Evolutionary conservation across 1,140 invertebrate species (phyloP).

Genomic region (Tetramorium alpestre): DNA sequence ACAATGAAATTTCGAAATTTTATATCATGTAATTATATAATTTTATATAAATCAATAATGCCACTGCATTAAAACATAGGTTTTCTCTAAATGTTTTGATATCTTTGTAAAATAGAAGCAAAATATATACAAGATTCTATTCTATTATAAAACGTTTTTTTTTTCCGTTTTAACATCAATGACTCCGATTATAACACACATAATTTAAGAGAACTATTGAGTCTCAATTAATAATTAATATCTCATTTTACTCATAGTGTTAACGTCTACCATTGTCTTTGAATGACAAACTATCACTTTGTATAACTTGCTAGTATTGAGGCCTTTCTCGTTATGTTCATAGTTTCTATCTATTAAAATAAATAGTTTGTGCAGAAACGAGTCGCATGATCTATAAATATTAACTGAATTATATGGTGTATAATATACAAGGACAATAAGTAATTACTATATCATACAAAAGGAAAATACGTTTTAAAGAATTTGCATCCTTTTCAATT

Average conservation of each 20-base stretch:
- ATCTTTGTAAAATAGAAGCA: slow-evolving; percentile 64
- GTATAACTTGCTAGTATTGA: slow-evolving; percentile 69
- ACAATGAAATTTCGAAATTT: slow-evolving; percentile 7
- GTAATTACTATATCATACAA: slow-evolving; percentile 61
- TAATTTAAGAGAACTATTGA: slow-evolving; percentile 55
- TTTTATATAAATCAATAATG: slow-evolving; percentile 35
- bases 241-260: slow-evolving; percentile 38
- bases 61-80: slow-evolving; percentile 8
- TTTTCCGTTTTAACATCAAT: slow-evolving; percentile 67
- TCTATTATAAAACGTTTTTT: slow-evolving; percentile 61
- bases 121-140: slow-evolving; percentile 66
- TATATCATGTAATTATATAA: neutral
- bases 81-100: slow-evolving; percentile 51
- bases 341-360: slow-evolving; percentile 68
- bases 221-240: slow-evolving; percentile 62
- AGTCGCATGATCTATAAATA: slow-evolving; percentile 61
- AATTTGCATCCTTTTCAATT: slow-evolving; percentile 44
- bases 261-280: slow-evolving; percentile 56
- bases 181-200: slow-evolving; percentile 71
- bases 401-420: slow-evolving; percentile 51
- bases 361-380: slow-evolving; percentile 71
- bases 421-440: slow-evolving; percentile 52
- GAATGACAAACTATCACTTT: slow-evolving; percentile 63
- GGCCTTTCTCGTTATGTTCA: slow-evolving; percentile 67
- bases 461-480: slow-evolving; percentile 53